Percentiles rank a stretch among this genome's conserved stretches.
Conservation (phyloP, 2,888 invertebrate genomes). For the Cataglyphis cursor region DNA sequence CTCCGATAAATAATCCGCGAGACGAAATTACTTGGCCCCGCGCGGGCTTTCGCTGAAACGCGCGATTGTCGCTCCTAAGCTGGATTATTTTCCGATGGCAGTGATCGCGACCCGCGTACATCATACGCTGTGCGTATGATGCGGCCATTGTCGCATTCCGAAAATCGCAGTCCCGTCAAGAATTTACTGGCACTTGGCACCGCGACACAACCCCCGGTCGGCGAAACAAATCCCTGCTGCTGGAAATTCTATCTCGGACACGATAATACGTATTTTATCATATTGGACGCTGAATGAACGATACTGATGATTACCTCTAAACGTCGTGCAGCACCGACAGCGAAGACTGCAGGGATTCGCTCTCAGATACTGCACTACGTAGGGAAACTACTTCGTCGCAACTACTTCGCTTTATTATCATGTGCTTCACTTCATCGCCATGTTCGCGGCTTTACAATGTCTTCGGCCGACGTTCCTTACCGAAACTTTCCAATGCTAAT, state of each 20-base stretch:
- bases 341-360: conserved; percentile 20
- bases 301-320: background rate
- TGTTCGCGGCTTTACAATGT: conserved; percentile 68
- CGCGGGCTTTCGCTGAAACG: background rate
- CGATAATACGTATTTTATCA: conserved; percentile 52
- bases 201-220: conserved; percentile 37
- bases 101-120: background rate
- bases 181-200: conserved; percentile 43
- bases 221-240: conserved; percentile 43
- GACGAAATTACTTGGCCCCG: conserved; percentile 4
- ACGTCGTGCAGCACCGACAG: background rate
- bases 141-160: conserved; percentile 42
- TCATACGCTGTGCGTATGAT: background rate
- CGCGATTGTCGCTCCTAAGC: conserved; percentile 35
- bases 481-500: conserved; percentile 62
- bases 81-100: conserved; percentile 41
- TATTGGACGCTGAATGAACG: conserved; percentile 46
- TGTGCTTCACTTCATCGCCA: conserved; percentile 66
- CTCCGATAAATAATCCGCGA: conserved; percentile 1
- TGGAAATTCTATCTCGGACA: conserved; percentile 39
- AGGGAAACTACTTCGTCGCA: conserved; percentile 68
- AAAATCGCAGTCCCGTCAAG: conserved; percentile 49
- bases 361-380: conserved; percentile 32
- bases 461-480: conserved; percentile 51
- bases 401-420: conserved; percentile 74